A percentile compares a stretch with the other conserved stretches of the same genome.
Evolutionary conservation across 2,888 invertebrate genomes (phyloP).

Genomic region (Xiphydria camelus): DNA sequence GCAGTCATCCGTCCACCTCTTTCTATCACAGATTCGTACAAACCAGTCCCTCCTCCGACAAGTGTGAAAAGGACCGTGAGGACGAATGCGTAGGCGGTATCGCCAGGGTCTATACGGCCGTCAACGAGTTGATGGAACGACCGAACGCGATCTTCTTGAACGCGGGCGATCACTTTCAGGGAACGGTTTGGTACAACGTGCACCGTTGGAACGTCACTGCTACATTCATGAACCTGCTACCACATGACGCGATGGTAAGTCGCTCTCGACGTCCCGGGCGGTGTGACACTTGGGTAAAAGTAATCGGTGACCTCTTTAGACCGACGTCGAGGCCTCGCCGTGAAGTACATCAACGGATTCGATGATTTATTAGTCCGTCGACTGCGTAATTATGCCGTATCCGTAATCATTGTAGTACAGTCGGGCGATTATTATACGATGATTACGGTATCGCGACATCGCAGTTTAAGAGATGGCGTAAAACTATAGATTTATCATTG

Average conservation of each 20-base stretch:
- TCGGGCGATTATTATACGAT: no score
- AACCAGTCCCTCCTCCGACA: constrained; percentile 62
- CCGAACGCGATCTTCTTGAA: constrained; percentile 71
- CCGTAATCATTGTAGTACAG: no score
- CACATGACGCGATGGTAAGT: constrained; percentile 77
- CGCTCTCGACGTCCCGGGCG: no score
- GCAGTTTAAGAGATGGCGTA: no score
- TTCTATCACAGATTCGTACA: constrained; percentile 66
- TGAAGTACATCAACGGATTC: no score
- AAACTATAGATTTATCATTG: no score
- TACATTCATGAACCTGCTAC: constrained; percentile 73
- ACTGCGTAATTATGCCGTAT: no score
- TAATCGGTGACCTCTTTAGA: no score
- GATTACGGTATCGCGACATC: no score
- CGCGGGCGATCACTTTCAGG: constrained; percentile 84
- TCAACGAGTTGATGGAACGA: constrained; percentile 56
- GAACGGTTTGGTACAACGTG: constrained; percentile 81
- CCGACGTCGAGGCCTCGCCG: no score
- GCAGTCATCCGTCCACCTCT: background rate
- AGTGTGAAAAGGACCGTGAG: constrained; percentile 60
- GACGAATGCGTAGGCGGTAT: constrained; percentile 70
- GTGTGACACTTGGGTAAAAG: no score
- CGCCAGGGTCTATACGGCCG: constrained; percentile 65
- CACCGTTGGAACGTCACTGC: constrained; percentile 76
- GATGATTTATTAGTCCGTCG: no score